Base-by-base conservation (phyloP, 2,113 vertebrate genomes). In the Oxygymnocypris stewartii region DNA sequence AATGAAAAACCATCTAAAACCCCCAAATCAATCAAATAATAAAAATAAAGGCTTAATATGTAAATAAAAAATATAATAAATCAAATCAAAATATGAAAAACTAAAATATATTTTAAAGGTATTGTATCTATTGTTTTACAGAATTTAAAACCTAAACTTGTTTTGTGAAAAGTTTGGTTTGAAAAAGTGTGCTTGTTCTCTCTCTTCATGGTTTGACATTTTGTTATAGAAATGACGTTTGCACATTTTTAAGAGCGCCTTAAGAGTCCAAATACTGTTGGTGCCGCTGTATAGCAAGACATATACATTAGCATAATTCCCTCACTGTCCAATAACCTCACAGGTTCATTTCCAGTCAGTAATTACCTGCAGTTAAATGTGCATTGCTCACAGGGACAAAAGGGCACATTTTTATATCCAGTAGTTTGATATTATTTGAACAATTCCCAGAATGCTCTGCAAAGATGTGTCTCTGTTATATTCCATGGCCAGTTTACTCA, bases 391-490 rank as follows among this genome's bases (percentile, higher is more conserved):
- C 91, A 90, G 90, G 87, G 84, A 90, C 65, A 76, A 67, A 20
- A 80, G 75, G 35, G 37, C 79, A 84, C 71, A 90, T 91, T 89
- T 91, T 91, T 91, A 90, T 91, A 90, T 87, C 90, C 76, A 84
- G 23, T 89, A 25, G 79, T 69, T 88, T 88, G 82, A 78, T 84
- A 79, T 89, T 71, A 91, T 79, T 92, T 65, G 73, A 31, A 71
- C 76, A 88, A 90, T 86, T 79, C 89, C 84, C 89, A 28, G 85
- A 79, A 87, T 87, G 89, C 82, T 79, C 84, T 47, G 89, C 90
- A 91, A 90, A 49, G 42, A 89, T 86, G 49, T 49, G 79, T 92
- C 89, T n/a, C n/a, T 51, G 86, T 84, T 78, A 84, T 73, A 57
- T 74, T 91, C 42, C 81, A 87, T 84, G 75, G 49, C 37, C 67